Evolutionary conservation across 2,888 invertebrate species (phyloP).

Genomic region (Zelleria hepariella): DNA sequence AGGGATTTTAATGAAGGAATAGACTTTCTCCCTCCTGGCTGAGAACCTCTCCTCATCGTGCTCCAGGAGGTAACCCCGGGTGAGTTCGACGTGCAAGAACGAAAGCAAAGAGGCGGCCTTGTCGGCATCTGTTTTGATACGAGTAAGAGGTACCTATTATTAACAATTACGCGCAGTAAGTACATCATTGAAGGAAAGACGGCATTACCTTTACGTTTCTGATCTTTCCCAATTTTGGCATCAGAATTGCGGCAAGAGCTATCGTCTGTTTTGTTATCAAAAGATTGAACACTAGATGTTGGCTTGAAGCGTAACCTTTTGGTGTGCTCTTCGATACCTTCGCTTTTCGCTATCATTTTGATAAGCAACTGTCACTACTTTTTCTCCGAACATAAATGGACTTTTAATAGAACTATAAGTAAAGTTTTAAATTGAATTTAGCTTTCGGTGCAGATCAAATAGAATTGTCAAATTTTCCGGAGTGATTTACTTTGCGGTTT

Average conservation of each 20-base stretch:
- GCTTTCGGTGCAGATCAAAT: background rate
- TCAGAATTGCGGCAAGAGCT: conserved; percentile 20
- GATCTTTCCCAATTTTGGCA: conserved; percentile 37
- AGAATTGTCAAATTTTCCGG: too few species aligned
- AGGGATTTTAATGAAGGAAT: conserved; percentile 97
- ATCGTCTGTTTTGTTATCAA: background rate
- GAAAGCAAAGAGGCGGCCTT: conserved; percentile 67
- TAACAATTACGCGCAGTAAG: too few species aligned
- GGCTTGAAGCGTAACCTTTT: conserved; percentile 63
- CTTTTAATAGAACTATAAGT: background rate
- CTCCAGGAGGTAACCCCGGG: conserved; percentile 93
- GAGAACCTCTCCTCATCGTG: conserved; percentile 96
- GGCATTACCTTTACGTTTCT: conserved; percentile 43
- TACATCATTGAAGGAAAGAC: too few species aligned
- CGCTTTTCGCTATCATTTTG: conserved; percentile 47
- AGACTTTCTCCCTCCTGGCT: conserved; percentile 94
- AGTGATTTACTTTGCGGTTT: background rate
- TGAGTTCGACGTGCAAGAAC: conserved; percentile 89
- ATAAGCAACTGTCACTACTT: background rate
- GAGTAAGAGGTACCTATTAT: too few species aligned
- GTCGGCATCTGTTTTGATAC: conserved; percentile 53
- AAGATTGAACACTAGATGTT: conserved; percentile 1
- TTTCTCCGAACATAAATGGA: background rate
- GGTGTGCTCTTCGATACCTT: conserved; percentile 51
- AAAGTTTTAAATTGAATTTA: background rate